Evolutionary conservation across 2,113 vertebrate genomes (phyloP).

Genomic region (Ailurus styani): DNA sequence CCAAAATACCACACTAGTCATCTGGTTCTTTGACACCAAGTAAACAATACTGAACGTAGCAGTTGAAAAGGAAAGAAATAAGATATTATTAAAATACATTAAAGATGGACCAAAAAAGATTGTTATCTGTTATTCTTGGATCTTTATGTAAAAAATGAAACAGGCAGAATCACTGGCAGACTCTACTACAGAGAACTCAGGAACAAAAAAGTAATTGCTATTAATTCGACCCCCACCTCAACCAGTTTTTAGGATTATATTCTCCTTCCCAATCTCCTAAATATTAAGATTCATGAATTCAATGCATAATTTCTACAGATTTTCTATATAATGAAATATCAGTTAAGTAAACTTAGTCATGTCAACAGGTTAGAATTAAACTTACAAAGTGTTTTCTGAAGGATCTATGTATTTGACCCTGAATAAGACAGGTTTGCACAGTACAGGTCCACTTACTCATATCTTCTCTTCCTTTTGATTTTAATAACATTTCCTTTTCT

Average conservation of each 20-base stretch:
- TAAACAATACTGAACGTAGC: background rate
- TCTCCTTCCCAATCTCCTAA: background rate
- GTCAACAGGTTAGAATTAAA: background rate
- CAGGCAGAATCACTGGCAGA: background rate
- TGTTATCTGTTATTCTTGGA: background rate
- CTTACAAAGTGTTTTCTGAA: background rate
- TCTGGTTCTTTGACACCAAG: constrained; percentile 1
- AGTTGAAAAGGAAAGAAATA: background rate
- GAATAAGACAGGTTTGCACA: background rate
- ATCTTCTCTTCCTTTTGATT: background rate
- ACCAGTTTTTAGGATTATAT: background rate
- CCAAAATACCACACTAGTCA: background rate
- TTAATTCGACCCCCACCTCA: background rate
- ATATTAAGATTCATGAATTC: background rate
- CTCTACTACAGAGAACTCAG: background rate
- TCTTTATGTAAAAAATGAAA: background rate
- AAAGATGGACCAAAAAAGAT: background rate
- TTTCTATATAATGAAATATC: background rate
- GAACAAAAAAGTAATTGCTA: background rate
- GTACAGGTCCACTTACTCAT: background rate
- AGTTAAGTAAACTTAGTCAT: background rate
- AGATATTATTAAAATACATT: background rate
- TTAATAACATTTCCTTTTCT: background rate
- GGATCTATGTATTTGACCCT: background rate
- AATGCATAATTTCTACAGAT: background rate